phyloP scores from a whole-genome alignment of 1,140 invertebrate species.

The Zaprionus tsacasi region DNA sequence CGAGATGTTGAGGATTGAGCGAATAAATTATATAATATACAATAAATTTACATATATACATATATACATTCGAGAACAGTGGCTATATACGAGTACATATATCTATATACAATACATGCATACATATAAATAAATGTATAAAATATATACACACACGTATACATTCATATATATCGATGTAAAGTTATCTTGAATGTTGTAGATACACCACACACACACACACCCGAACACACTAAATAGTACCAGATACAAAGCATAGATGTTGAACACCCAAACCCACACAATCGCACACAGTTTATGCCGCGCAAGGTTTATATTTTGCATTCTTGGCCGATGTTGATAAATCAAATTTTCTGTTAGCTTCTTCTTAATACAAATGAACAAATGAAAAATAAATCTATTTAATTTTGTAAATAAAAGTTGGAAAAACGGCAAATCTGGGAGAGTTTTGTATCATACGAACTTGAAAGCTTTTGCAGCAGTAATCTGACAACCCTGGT shows the following conservation, averaged over 20 bases:
- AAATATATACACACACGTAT: slow-evolving; percentile 38
- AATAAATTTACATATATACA: slow-evolving; percentile 25
- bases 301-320: slow-evolving; percentile 42
- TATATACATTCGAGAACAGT: slow-evolving; percentile 18
- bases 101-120: slow-evolving; percentile 53
- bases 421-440: slow-evolving; percentile 60
- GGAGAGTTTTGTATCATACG: slow-evolving; percentile 11
- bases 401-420: slow-evolving; percentile 81
- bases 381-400: slow-evolving; percentile 45
- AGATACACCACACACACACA: slow-evolving; percentile 46
- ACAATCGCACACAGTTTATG: slow-evolving; percentile 20
- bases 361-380: slow-evolving; percentile 55
- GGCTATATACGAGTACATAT: slow-evolving; percentile 49
- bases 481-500: neutral
- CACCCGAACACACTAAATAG: neutral
- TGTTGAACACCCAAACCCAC: slow-evolving; percentile 27
- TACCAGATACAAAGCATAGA: slow-evolving; percentile 28
- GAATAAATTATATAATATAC: slow-evolving; percentile 36
- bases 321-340: slow-evolving; percentile 28
- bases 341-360: slow-evolving; percentile 48
- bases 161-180: slow-evolving; percentile 61
- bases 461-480: slow-evolving; percentile 1
- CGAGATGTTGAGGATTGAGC: slow-evolving; percentile 21
- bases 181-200: slow-evolving; percentile 78
- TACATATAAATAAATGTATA: slow-evolving; percentile 48